Evolutionary conservation across 2,888 invertebrate species (phyloP), one percentile per base, ranked within the genome.

Genomic region (Pammene aurita): DNA sequence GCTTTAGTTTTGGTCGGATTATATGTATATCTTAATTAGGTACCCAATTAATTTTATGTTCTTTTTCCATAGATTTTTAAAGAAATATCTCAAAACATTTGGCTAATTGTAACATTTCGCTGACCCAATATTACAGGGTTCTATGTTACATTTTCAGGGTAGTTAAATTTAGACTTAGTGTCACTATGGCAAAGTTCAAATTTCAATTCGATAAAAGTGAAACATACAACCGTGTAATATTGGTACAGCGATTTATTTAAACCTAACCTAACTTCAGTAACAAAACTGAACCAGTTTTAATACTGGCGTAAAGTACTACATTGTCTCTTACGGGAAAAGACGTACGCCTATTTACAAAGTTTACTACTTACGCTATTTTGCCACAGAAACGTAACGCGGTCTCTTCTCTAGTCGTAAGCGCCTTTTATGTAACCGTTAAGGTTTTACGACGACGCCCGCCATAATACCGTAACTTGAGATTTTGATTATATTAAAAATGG

Each of bases 341-440:
- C 58, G 7, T 26, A 34, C n/a, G 14, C 4, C 2, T 9, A n/a
- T 58, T 58, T 58, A 10, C n/a, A 14, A 9, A 10, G 34, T 10
- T 57, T 14, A 41, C 26, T 5, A 44, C 58, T 58, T 58, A 44
- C 34, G 58, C 34, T 44, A 7, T 34, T 58, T 46, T 11, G 10
- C 44, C 41, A 41, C 16, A 18, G 41, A 9, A 5, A 26, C 26
- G 38, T 41, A 16, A 34, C 34, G 60, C 82, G 87, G 89, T 87
- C 85, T 87, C 87, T 86, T 44, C 18, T 85, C 84, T 84, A 76
- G 79, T 76, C 80, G 83, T 82, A 84, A 86, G 78, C 84, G 79
- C 79, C 80, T 84, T 58, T 83, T 83, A 83, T 78, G 80, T 78
- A 76, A 74, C 74, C 77, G 77, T 80, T 80, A 83, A 80, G 77